Evolutionary conservation across 2,113 vertebrate genomes (phyloP), one percentile per base, ranked within the genome.

Genomic region (Aleadryas rufinucha): DNA sequence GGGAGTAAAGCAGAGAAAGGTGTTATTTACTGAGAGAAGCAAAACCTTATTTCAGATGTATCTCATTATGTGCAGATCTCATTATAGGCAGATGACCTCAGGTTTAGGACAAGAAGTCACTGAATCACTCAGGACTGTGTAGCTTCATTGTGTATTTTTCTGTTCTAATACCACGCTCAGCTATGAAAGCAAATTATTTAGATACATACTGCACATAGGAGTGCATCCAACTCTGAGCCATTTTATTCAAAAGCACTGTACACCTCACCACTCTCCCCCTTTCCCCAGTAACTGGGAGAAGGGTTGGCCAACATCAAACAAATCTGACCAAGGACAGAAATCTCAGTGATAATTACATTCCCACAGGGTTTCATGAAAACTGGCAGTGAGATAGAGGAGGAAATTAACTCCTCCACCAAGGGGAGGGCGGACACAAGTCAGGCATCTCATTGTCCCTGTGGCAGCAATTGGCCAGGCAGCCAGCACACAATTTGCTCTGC

Each of bases 261-360:
- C 37, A 37, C 54, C 42, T 72, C 33, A 39, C 9, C 63, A 33
- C n/a, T 54, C 45, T 31, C 53, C 44, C 22, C 27, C 37, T 87
- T 56, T 65, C 45, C 19, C 16, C 59, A 80, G 66, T n/a, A 80
- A 85, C 41, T 53, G 30, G 26, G 75, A 90, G 88, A 63, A 85
- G 33, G 41, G 20, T 57, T 88, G 85, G 66, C 75, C 66, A 65
- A 50, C 90, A 92, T 92, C 92, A 96, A 92, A 95, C 57, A 80
- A 64, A 72, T 83, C 82, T 88, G 79, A 90, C 60, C 82, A 90
- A 80, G 79, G 90, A 66, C 88, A 93, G 66, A 83, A 95, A 80
- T 84, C 83, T 92, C 75, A 65, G 82, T 39, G 85, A 92, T 92
- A 95, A 94, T 94, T 94, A 84, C 83, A 57, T 93, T 93, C 85